phyloP scores from a whole-genome alignment of 2,888 invertebrate genomes.

The Meiosimyza decipiens region DNA sequence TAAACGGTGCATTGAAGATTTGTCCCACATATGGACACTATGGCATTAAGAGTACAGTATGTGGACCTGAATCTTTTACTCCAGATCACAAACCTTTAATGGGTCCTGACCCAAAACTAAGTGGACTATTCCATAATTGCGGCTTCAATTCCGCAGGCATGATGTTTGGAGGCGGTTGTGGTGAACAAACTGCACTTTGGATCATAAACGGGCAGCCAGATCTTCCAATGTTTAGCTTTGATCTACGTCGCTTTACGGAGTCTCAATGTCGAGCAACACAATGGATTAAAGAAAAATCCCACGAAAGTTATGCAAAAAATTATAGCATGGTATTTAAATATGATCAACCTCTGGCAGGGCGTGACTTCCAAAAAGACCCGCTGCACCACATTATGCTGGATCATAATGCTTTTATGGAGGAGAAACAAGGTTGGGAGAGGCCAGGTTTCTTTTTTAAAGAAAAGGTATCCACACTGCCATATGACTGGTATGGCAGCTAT shows the following conservation, averaged over 20 bases:
- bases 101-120: slow-evolving; percentile 77
- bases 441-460: slow-evolving; percentile 81
- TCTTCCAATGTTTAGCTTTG: slow-evolving; percentile 87
- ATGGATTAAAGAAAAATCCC: slow-evolving; percentile 85
- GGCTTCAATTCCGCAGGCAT: slow-evolving; percentile 93
- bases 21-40: slow-evolving; percentile 79
- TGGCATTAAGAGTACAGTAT: slow-evolving; percentile 87
- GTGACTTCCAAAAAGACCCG: slow-evolving; percentile 76
- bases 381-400: slow-evolving; percentile 75
- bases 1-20: slow-evolving; percentile 77
- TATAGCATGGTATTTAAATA: slow-evolving; percentile 85
- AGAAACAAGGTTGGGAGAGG: slow-evolving; percentile 85
- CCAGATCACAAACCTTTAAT: slow-evolving; percentile 90
- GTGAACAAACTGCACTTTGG: slow-evolving; percentile 88
- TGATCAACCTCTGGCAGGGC: slow-evolving; percentile 84
- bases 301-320: slow-evolving; percentile 90
- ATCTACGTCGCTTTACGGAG: slow-evolving; percentile 84
- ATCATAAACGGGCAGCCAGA: slow-evolving; percentile 84
- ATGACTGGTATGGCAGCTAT: slow-evolving; percentile 89
- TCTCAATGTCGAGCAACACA: slow-evolving; percentile 76
- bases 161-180: slow-evolving; percentile 91
- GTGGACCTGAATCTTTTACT: slow-evolving; percentile 92
- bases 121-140: slow-evolving; percentile 85
- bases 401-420: slow-evolving; percentile 88
- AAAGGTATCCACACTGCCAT: slow-evolving; percentile 68